Evolutionary conservation across 2,797 vertebrate genomes (phyloP), one percentile per base, ranked within the genome.

Genomic region (Catharus ustulatus): DNA sequence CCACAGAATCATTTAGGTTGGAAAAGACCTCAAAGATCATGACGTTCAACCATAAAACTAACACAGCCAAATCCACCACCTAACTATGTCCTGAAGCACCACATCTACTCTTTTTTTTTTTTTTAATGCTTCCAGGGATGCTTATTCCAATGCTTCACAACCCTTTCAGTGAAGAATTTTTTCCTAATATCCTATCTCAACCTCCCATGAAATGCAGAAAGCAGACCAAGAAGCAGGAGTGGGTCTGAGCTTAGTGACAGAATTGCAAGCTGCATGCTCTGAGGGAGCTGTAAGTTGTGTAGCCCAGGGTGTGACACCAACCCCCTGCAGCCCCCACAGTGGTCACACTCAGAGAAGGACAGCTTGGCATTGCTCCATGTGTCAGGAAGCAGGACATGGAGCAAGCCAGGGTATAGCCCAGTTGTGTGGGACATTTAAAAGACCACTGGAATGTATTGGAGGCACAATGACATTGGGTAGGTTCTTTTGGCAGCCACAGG

Each of bases 281-380:
- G 64, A 19, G 77, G 51, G 59, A 34, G 10, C 62, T 8, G 34
- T 13, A 6, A 43, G 59, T 21, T 2, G 2, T 6, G 8, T 1
- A n/a, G 58, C 36, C 36, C 27, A 19, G 6, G 0, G 7, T 0
- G 1, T 29, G 45, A 52, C 78, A 71, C 11, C 29, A 66, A 4
- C 21, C 17, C 12, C 42, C 46, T 24, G 76, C 49, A 81, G 42
- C 40, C 64, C 38, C 34, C 64, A 19, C 57, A 22, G 42, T 1
- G 4, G 80, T 68, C 52, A 57, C 36, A 11, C 27, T 19, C 12
- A 26, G 7, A 0, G 1, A 43, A 49, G 52, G 36, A 36, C 45
- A 74, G 45, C 46, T 66, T 0, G 0, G 24, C 16, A 6, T 18
- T 15, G 22, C 32, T 73, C 22, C 3, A 0, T 3, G 18, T 38